Evolutionary conservation across 2,113 vertebrate species (phyloP).

Genomic region (Pluvialis apricaria): DNA sequence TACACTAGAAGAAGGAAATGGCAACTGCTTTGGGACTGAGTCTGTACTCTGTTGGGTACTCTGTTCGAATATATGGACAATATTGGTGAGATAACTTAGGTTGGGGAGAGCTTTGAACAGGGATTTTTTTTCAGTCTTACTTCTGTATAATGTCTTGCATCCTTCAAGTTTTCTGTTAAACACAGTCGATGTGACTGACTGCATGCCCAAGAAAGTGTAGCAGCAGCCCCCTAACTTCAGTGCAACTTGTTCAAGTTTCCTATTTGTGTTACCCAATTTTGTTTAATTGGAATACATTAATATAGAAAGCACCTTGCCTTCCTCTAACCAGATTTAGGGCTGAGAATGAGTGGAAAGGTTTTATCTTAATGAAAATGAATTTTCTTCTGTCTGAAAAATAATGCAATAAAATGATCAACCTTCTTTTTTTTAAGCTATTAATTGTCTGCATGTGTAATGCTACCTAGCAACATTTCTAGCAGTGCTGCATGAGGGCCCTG

Average conservation of each 20-base stretch:
- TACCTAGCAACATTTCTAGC: conserved; percentile 18
- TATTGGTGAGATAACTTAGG: background rate
- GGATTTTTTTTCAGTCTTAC: background rate
- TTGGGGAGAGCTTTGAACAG: accelerated
- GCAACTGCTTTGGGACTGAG: background rate
- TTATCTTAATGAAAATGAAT: conserved; percentile 59
- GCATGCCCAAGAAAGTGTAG: background rate
- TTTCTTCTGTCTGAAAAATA: conserved; percentile 55
- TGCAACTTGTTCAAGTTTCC: background rate
- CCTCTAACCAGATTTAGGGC: conserved; percentile 44
- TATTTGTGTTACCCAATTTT: background rate
- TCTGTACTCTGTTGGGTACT: background rate
- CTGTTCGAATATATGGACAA: background rate
- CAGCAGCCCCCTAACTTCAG: background rate
- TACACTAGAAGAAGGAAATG: background rate
- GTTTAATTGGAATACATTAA: conserved; percentile 37
- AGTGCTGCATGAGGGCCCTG: background rate
- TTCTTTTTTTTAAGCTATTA: conserved; percentile 25
- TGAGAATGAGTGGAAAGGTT: conserved; percentile 42
- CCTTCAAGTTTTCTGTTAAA: background rate
- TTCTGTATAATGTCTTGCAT: background rate
- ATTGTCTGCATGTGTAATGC: conserved; percentile 14
- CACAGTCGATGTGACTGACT: background rate
- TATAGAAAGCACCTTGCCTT: conserved; percentile 11
- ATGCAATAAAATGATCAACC: conserved; percentile 14